Evolutionary conservation across 2,113 vertebrate genomes (phyloP).

Genomic region (Aythya baeri): DNA sequence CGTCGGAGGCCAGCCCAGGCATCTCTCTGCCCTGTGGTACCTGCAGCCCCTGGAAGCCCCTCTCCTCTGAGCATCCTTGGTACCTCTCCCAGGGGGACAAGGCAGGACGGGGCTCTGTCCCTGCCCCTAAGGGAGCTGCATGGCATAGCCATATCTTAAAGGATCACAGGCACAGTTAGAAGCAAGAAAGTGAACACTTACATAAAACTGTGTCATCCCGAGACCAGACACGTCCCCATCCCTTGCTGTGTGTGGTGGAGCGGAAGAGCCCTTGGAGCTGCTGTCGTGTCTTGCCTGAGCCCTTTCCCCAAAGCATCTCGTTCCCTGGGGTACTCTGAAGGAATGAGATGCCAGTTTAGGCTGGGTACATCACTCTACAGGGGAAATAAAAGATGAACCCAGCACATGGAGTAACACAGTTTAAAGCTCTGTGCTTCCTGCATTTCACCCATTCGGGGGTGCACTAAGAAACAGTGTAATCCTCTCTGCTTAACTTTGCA

Average conservation of each 20-base stretch:
- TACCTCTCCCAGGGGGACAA: not conserved
- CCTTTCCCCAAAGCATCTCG: not conserved
- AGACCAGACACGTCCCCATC: not conserved
- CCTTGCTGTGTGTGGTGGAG: not conserved
- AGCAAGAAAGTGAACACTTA: not conserved
- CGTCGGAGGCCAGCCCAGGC: not conserved
- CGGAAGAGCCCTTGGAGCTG: not conserved
- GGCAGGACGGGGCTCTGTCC: not conserved
- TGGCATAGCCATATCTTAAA: not conserved
- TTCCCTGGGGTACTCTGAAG: not conserved
- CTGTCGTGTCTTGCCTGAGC: not conserved
- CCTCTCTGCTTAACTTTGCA: not conserved
- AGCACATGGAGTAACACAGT: not conserved
- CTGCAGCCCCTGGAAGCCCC: not conserved
- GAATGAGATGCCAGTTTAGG: not conserved
- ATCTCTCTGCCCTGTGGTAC: not conserved
- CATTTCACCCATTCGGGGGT: not conserved
- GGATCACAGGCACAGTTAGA: not conserved
- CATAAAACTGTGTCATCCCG: not conserved
- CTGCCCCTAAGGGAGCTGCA: not conserved
- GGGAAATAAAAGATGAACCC: fast-evolving
- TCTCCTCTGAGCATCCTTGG: not conserved
- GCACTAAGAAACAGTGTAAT: not conserved
- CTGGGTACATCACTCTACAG: not conserved
- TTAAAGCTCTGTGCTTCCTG: not conserved